Base-by-base conservation (phyloP, 2,888 invertebrate species). In the Harmothoe impar region DNA sequence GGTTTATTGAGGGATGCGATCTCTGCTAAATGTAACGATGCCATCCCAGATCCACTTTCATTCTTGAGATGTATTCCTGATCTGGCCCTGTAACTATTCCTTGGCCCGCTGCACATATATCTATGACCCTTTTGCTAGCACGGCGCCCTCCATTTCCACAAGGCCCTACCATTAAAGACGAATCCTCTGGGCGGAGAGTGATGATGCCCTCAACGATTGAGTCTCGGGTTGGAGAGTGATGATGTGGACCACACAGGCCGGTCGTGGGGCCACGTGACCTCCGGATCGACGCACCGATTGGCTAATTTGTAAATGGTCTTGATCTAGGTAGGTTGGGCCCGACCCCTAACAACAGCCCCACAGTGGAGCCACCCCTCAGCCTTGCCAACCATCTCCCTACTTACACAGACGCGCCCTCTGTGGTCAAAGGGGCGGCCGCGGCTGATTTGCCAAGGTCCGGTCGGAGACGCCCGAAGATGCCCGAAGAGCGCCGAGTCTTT, bases 291-390 rank as follows among this genome's bases (percentile, higher is more conserved):
- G 7, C 72, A 25, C 29, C 29, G 29, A 72, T 72, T 72, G 72
- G 72, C 72, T 72, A 29, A 72, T 72, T 72, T 72, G 72, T 72
- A 72, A 72, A 72, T 72, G 72, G 72, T 15, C 72, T 29, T 72
- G 25, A 72, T 72, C 72, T 72, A 29, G n/a, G 29, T 29, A 25
- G 29, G 72, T 25, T 25, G 3, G 62, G 29, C 29, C 29, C 29
- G 29, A 29, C 62, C 62, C 62, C 62, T 62, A 62, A 62, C 62
- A 62, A 62, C 62, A n/a, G 20, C 62, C 62, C 62, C 23, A 43
- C 43, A 43, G 43, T 43, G 43, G 43, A 43, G 10, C 43, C 43
- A 7, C 43, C 43, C 43, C 43, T 43, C 43, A 62, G 62, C 62
- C 62, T n/a, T 20, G 12, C 12, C 62, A 3, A 15, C 62, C n/a